Conservation (phyloP, 2,797 vertebrate genomes). For the Anas flavirostris region DNA sequence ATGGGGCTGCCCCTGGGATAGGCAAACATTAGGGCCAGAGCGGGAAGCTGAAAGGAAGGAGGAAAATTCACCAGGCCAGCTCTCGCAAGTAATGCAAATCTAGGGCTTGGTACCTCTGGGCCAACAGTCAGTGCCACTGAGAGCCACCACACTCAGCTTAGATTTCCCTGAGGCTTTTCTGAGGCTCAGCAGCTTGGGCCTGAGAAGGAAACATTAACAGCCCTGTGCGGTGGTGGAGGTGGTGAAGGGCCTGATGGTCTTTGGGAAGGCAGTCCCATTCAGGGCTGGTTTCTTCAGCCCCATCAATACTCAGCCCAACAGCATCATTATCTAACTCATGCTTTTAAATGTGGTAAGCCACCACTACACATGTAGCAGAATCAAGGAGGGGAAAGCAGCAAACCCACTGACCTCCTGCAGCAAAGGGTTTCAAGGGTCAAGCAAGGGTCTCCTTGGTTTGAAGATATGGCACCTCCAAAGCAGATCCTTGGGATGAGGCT, state of each 20-base stretch:
- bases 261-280: background rate
- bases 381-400: background rate
- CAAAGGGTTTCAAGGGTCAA: too few relatives aligned
- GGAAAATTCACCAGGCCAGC: background rate
- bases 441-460: accelerated
- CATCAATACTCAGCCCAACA: background rate
- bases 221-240: accelerated
- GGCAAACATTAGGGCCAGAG: background rate
- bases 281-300: background rate
- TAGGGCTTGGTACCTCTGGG: background rate
- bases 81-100: background rate
- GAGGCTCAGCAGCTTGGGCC: accelerated
- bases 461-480: background rate
- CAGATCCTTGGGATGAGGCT: background rate
- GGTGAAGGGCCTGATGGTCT: background rate
- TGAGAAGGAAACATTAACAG: background rate
- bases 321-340: background rate
- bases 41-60: background rate
- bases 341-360: background rate
- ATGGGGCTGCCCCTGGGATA: accelerated
- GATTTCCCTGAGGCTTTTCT: background rate
- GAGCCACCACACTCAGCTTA: accelerated
- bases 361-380: background rate
- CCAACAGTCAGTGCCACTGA: accelerated
- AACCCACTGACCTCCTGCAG: background rate